Percentiles rank a stretch among this genome's conserved stretches.
Evolutionary conservation across 2,888 invertebrate genomes (phyloP).

Genomic region (Xanthorhoe spadicearia): DNA sequence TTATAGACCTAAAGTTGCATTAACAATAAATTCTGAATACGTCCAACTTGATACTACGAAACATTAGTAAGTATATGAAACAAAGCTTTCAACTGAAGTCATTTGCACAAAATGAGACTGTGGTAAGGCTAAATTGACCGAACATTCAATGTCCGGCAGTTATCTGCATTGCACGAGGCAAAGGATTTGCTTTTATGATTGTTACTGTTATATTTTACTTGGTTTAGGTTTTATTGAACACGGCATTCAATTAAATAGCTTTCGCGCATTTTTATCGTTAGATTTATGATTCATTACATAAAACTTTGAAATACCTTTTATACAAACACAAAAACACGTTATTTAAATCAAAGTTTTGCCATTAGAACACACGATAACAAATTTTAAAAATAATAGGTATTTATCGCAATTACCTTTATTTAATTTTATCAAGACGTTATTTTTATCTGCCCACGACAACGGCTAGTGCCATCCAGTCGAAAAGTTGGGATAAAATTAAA

Average conservation of each 20-base stretch:
- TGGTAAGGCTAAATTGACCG: constrained; percentile 60
- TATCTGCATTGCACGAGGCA: constrained; percentile 52
- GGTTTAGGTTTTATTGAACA: constrained; percentile 20
- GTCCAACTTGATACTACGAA: no score
- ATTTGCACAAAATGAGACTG: constrained; percentile 6
- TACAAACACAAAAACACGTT: no score
- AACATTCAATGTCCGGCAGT: constrained; percentile 58
- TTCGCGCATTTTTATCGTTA: background rate
- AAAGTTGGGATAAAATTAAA: no score
- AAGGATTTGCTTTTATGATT: constrained; percentile 42
- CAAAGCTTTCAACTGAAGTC: background rate
- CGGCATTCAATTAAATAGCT: constrained; percentile 6
- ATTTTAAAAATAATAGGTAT: no score
- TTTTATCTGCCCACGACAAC: no score
- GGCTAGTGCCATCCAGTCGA: no score
- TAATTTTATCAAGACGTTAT: no score
- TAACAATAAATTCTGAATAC: no score
- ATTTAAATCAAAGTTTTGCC: background rate
- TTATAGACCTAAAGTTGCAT: no score
- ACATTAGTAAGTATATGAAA: background rate
- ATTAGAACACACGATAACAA: no score
- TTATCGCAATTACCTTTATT: no score
- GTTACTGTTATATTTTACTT: constrained; percentile 26
- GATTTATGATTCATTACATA: background rate
- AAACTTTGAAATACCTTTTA: no score